phyloP scores from a whole-genome alignment of 2,888 invertebrate species.

The Lycaena phlaeas region DNA sequence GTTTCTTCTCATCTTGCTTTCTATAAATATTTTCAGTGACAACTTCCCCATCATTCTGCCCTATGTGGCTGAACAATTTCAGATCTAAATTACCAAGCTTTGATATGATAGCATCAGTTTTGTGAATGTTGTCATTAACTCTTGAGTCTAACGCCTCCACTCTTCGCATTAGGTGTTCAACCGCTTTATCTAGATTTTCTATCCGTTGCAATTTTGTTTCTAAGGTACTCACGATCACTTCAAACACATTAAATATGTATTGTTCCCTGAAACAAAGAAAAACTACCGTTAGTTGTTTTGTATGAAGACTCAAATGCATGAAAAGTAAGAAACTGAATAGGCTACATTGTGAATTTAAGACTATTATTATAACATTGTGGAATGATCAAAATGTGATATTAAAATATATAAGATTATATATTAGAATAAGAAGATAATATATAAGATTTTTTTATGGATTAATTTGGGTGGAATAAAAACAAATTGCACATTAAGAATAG shows the following conservation, averaged over 20 bases:
- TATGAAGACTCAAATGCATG: neutral
- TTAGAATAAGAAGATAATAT: no score
- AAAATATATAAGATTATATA: no score
- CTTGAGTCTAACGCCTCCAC: conserved; percentile 87
- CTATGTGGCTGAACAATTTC: conserved; percentile 78
- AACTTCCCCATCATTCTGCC: conserved; percentile 42
- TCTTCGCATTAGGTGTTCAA: conserved; percentile 88
- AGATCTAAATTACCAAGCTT: conserved; percentile 83
- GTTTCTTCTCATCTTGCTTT: conserved; percentile 26
- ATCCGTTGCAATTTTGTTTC: conserved; percentile 91
- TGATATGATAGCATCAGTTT: conserved; percentile 87
- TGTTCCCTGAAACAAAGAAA: conserved; percentile 82
- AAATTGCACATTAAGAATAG: no score
- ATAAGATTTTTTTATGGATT: no score
- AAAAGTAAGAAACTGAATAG: no score
- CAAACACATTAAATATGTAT: conserved; percentile 90
- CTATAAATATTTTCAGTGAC: conserved; percentile 40
- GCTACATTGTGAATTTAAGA: no score
- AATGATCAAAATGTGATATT: no score
- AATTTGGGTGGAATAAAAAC: no score
- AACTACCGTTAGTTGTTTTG: no score
- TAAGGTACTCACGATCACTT: conserved; percentile 89
- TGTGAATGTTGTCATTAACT: conserved; percentile 87
- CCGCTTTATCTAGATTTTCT: conserved; percentile 89
- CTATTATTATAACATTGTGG: no score